Percentiles rank a stretch among this genome's conserved stretches.
Conservation (phyloP, 2,888 invertebrate genomes). For the Opisthograptis luteolata region DNA sequence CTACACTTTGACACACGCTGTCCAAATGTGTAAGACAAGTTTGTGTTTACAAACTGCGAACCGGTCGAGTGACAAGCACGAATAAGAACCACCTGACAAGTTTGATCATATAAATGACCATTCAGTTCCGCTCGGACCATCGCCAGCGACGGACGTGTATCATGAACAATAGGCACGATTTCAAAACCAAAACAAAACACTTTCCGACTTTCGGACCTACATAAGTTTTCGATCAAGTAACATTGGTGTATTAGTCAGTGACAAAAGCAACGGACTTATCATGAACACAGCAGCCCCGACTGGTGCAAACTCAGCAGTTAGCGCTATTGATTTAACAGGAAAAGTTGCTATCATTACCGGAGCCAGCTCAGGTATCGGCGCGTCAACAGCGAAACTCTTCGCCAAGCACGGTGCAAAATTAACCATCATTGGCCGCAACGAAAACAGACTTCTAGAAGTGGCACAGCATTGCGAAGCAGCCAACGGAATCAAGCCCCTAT, state of each 20-base stretch:
- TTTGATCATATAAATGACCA: constrained; percentile 6
- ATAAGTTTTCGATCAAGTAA: background rate
- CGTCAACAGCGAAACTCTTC: constrained; percentile 61
- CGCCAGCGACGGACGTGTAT: constrained; percentile 1
- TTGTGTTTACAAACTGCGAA: constrained; percentile 20
- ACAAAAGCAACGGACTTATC: background rate
- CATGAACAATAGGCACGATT: background rate
- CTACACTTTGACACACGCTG: constrained; percentile 11
- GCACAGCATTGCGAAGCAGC: constrained; percentile 49
- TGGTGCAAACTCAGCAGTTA: background rate
- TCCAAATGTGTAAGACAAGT: background rate
- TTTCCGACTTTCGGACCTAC: no score
- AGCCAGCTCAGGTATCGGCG: constrained; percentile 67
- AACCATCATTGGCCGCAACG: constrained; percentile 60
- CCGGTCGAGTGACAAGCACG: constrained; percentile 12
- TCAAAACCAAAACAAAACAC: no score
- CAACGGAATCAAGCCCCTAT: constrained; percentile 51
- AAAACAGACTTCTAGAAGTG: constrained; percentile 51
- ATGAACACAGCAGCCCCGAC: constrained; percentile 9
- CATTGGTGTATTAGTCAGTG: no score
- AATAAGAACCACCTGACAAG: constrained; percentile 13
- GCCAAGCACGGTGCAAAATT: constrained; percentile 55
- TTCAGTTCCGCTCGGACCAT: constrained; percentile 9
- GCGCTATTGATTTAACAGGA: constrained; percentile 55
- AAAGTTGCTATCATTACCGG: constrained; percentile 65